phyloP scores from a whole-genome alignment of 2,113 vertebrate species.

The Platysternon megacephalum region DNA sequence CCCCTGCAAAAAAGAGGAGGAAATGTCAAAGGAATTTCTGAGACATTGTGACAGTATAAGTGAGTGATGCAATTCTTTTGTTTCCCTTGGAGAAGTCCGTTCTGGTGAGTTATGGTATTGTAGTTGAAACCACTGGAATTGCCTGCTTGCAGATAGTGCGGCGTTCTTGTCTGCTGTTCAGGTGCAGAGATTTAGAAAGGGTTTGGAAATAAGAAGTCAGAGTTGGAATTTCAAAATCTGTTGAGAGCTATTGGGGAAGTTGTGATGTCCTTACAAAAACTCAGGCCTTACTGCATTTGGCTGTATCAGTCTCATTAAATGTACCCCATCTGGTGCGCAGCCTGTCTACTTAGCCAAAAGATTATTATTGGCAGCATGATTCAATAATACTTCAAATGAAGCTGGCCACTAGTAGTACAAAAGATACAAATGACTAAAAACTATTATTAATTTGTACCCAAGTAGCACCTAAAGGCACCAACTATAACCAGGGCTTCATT shows the following conservation, averaged over 20 bases:
- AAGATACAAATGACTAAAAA: neutral
- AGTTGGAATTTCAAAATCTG: neutral
- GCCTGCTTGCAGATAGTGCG: neutral
- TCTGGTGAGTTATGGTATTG: neutral
- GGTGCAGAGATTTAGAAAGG: neutral
- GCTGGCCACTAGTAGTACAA: neutral
- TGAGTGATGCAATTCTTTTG: neutral
- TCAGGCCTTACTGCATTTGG: neutral
- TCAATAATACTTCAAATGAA: neutral
- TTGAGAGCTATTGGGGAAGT: neutral
- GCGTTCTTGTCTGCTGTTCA: neutral
- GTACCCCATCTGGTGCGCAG: neutral
- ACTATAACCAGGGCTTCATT: neutral
- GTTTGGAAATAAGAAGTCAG: neutral
- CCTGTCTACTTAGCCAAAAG: neutral
- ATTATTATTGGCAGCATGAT: neutral
- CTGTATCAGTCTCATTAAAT: neutral
- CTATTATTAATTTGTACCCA: neutral
- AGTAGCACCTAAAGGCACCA: neutral
- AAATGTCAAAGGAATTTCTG: neutral
- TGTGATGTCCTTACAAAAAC: neutral
- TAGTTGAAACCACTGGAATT: neutral
- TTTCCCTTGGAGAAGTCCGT: constrained; percentile 1
- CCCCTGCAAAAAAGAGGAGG: neutral
- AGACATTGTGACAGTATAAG: neutral